Conservation (phyloP, 1,140 invertebrate genomes). For the Ceratosolen solmsi region DNA sequence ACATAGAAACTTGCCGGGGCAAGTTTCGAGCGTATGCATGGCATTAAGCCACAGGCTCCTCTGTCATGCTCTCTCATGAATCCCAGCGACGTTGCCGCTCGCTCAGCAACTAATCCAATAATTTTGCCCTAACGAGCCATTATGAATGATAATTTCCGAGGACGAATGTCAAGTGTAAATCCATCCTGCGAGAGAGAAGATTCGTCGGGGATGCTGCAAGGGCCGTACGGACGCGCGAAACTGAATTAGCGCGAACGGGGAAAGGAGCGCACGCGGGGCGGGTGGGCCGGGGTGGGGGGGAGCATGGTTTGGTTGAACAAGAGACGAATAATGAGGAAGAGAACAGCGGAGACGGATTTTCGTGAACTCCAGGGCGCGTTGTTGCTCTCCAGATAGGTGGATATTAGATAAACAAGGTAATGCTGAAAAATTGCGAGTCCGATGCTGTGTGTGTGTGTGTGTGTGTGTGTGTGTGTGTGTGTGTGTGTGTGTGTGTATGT, state of each 20-base stretch:
- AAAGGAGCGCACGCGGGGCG: neutral
- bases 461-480: too few species aligned
- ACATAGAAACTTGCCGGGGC: neutral
- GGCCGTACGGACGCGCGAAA: slow-evolving; percentile 1
- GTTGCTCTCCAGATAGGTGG: neutral
- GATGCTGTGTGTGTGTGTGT: neutral
- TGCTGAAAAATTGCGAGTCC: neutral
- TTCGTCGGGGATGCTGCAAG: slow-evolving; percentile 5
- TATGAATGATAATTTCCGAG: slow-evolving; percentile 49
- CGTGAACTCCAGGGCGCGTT: neutral
- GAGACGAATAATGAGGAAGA: slow-evolving; percentile 37
- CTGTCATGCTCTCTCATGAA: slow-evolving; percentile 29
- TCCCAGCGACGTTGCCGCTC: slow-evolving; percentile 23
- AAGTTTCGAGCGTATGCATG: slow-evolving; percentile 47
- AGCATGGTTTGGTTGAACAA: slow-evolving; percentile 17
- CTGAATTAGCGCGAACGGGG: slow-evolving; percentile 8
- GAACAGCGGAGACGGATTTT: neutral
- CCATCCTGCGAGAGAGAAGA: neutral
- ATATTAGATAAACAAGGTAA: slow-evolving; percentile 10
- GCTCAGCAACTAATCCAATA: slow-evolving; percentile 50
- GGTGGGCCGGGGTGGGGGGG: neutral
- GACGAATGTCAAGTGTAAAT: slow-evolving; percentile 47
- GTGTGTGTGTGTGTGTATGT: too few species aligned
- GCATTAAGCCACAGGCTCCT: slow-evolving; percentile 29
- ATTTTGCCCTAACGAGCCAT: slow-evolving; percentile 50